These are phyloP conservation scores for Glossophaga mutica DNA, from an alignment of 2,797 vertebrate species.

Conservation along the genomic window DNA sequence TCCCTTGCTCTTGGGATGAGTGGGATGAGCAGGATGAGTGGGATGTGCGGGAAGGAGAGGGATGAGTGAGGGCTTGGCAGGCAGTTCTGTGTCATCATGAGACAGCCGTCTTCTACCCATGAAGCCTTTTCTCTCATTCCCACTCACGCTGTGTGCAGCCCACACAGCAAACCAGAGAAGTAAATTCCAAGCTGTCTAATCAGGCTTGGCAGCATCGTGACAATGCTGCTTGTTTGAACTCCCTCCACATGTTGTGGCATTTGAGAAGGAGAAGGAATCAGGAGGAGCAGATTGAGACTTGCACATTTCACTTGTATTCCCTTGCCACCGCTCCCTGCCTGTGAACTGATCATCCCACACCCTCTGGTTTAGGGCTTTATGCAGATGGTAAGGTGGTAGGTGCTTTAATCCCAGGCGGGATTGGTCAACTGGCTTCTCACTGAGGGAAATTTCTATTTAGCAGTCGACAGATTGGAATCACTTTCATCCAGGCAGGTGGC, in stretches of 20 bases:
- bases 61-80: slow-evolving; percentile 35
- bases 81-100: slow-evolving; percentile 33
- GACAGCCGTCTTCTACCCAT: slow-evolving; percentile 39
- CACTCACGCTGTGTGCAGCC: slow-evolving; percentile 58
- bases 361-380: slow-evolving; percentile 27
- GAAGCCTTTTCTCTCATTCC: slow-evolving; percentile 39
- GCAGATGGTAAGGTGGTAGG: slow-evolving; percentile 20
- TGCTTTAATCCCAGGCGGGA: slow-evolving; percentile 21
- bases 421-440: slow-evolving; percentile 31
- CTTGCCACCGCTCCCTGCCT: background rate
- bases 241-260: slow-evolving; percentile 58
- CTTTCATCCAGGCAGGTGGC: slow-evolving; percentile 54
- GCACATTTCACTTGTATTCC: slow-evolving; percentile 10
- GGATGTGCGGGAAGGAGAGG: background rate
- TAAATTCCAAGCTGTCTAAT: slow-evolving; percentile 69
- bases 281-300: slow-evolving; percentile 48
- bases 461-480: slow-evolving; percentile 27
- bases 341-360: background rate
- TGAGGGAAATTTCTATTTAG: slow-evolving; percentile 55
- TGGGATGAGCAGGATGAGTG: background rate
- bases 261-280: slow-evolving; percentile 63
- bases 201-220: slow-evolving; percentile 55
- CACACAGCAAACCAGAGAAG: slow-evolving; percentile 71
- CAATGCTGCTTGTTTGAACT: slow-evolving; percentile 67
- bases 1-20: background rate